Base-by-base conservation (phyloP, 2,113 vertebrate genomes). In the Pelecanus crispus region DNA sequence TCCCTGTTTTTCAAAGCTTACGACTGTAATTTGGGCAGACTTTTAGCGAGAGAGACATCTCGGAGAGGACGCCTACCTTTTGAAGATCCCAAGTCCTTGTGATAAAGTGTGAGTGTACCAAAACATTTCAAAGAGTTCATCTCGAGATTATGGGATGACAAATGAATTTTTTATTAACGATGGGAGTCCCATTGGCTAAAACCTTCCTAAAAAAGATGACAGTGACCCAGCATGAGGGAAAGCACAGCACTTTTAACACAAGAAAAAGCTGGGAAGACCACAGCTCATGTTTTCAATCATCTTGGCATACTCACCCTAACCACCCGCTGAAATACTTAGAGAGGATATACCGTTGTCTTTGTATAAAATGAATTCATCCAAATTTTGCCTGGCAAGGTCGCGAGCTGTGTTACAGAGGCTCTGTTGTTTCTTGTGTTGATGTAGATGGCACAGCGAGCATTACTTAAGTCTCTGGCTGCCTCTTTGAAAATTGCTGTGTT, bases 401-500 rank as follows among this genome's bases (percentile, higher is more conserved):
- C 0, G 5, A 70, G 32, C n/a, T 15, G 24, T 11, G 55, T 70
- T 31, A 11, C 62, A 7, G 42, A 9, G 31, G 19, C 49, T 73
- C 26, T 29, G 10, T 5, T 22, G 11, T 42, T 73, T 36, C 47
- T n/a, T 15, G 26, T 9, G 22, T 22, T 34, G 47, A 17, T 31
- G 42, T 11, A 22, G 29, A 42, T 4, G 4, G 29, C 50, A 16
- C 31, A 3, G 34, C 0, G 2, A 74, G 36, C 11, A 1, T n/a
- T 53, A 16, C 28, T n/a, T 28, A 13, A 26, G 5, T 45, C 61
- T n/a, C 28, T 26, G 32, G 17, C 75, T 72, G 65, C 40, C 40
- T 87, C 62, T 77, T n/a, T 66, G 63, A 66, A 49, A 61, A 61
- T 25, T 8, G 7, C n/a, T 7, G 26, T 32, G 42, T 83, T 61